These are phyloP conservation scores for Helostoma temminkii DNA, from an alignment of 2,797 vertebrate species.

Conservation along the genomic window DNA sequence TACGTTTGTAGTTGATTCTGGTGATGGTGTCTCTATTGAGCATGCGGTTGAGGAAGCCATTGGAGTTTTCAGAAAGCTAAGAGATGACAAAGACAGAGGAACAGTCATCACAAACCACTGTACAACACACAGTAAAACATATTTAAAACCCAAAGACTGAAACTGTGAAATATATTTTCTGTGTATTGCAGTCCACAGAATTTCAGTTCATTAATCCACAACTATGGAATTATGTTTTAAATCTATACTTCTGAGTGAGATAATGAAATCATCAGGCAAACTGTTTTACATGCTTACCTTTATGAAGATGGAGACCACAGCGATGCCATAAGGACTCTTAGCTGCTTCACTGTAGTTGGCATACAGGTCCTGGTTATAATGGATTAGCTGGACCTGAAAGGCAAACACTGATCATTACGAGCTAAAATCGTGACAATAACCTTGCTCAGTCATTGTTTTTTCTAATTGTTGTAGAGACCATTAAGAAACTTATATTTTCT, in stretches of 20 bases:
- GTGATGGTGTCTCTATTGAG: conserved; percentile 98
- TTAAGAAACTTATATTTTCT: not conserved
- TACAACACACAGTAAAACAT: not conserved
- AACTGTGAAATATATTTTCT: no score
- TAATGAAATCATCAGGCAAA: not conserved
- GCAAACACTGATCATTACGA: conserved; percentile 5
- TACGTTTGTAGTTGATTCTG: conserved; percentile 99
- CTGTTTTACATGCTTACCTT: conserved; percentile 85
- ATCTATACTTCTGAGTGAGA: not conserved
- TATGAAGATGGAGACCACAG: conserved; percentile 97
- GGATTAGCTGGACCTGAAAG: conserved; percentile 93
- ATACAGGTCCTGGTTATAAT: conserved; percentile 97
- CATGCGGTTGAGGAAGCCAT: conserved; percentile 96
- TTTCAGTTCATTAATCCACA: conserved; percentile 8
- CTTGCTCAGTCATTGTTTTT: not conserved
- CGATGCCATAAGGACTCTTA: conserved; percentile 93
- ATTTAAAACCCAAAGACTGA: no score
- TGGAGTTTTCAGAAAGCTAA: conserved; percentile 96
- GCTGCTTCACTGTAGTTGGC: conserved; percentile 94
- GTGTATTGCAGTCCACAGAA: not conserved
- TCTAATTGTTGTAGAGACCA: not conserved
- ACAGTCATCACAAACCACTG: conserved; percentile 39
- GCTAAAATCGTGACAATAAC: not conserved
- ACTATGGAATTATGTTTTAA: not conserved
- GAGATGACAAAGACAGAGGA: conserved; percentile 46